Evolutionary conservation across 2,113 vertebrate species (phyloP).

Genomic region (Grantiella picta): DNA sequence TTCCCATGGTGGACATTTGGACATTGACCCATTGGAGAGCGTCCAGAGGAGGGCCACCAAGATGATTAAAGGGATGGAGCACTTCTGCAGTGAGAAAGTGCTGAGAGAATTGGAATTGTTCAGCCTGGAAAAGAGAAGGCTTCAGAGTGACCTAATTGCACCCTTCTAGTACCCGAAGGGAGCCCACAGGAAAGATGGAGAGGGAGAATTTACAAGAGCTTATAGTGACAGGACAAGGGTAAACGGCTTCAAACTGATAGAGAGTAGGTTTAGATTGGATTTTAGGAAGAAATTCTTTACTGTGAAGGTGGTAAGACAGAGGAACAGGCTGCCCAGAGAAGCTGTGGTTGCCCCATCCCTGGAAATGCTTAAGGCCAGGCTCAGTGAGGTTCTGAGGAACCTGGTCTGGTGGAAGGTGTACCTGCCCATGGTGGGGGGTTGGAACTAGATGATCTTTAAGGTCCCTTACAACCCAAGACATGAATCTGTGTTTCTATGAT

Average conservation of each 20-base stretch:
- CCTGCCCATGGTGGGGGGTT: fast-evolving
- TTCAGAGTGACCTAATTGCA: neutral
- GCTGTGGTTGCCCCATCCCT: neutral
- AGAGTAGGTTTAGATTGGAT: neutral
- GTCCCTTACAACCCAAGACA: neutral
- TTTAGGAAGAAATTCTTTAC: neutral
- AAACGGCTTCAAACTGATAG: neutral
- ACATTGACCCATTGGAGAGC: neutral
- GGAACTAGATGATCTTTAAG: neutral
- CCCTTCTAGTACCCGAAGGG: neutral
- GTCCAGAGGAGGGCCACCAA: neutral
- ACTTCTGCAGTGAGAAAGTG: neutral
- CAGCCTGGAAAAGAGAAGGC: neutral
- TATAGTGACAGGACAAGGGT: neutral
- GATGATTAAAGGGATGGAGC: neutral
- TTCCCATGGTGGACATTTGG: neutral
- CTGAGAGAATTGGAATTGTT: neutral
- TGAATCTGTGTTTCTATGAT: neutral
- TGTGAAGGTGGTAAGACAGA: neutral
- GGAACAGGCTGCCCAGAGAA: neutral
- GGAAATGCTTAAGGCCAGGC: neutral
- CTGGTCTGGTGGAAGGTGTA: neutral
- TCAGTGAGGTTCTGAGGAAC: neutral
- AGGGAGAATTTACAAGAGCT: neutral
- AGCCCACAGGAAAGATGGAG: neutral